Evolutionary conservation across 2,888 invertebrate species (phyloP).

Genomic region (Agonopterix heracliana): DNA sequence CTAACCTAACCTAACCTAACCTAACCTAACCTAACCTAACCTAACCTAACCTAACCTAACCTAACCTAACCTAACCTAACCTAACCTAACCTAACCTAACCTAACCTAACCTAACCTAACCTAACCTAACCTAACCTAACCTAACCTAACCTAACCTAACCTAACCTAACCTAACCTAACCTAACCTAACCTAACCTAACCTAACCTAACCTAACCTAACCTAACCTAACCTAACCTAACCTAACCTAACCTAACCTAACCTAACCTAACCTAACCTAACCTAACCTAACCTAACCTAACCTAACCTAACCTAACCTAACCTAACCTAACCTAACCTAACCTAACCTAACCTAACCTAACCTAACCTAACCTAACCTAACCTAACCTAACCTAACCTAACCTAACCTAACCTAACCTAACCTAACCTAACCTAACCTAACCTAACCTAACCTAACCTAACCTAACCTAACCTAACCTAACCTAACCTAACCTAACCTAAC

Average conservation of each 20-base stretch:
- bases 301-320: slow-evolving; percentile 30
- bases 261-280: slow-evolving; percentile 26
- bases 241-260: slow-evolving; percentile 26
- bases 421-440: slow-evolving; percentile 19
- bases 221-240: slow-evolving; percentile 26
- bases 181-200: slow-evolving; percentile 24
- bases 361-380: slow-evolving; percentile 21
- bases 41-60: slow-evolving; percentile 15
- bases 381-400: too few relatives aligned
- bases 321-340: slow-evolving; percentile 28
- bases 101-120: slow-evolving; percentile 12
- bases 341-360: slow-evolving; percentile 27
- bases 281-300: slow-evolving; percentile 27
- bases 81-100: slow-evolving; percentile 19
- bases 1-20: slow-evolving; percentile 2
- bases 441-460: slow-evolving; percentile 16
- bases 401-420: slow-evolving; percentile 10
- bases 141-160: slow-evolving; percentile 24
- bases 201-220: slow-evolving; percentile 23
- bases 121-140: slow-evolving; percentile 8
- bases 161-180: slow-evolving; percentile 25
- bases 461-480: slow-evolving; percentile 15
- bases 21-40: slow-evolving; percentile 20
- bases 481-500: slow-evolving; percentile 21
- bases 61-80: slow-evolving; percentile 18